Evolutionary conservation across 2,888 invertebrate species (phyloP).

Genomic region (Mythimna lalbum): DNA sequence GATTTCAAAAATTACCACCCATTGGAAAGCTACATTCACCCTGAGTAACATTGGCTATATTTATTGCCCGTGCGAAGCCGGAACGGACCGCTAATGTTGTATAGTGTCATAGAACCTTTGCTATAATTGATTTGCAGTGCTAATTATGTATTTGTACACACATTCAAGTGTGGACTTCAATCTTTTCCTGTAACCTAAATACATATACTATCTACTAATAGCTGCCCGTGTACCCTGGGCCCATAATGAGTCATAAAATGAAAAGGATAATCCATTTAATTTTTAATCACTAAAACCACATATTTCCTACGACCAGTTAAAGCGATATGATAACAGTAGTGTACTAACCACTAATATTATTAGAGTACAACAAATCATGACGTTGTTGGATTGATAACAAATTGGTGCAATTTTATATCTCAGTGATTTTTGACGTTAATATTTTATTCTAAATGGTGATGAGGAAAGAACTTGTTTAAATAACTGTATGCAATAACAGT

Average conservation of each 20-base stretch:
- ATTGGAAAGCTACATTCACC: too few relatives aligned
- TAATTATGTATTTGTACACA: not conserved
- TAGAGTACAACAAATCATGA: not conserved
- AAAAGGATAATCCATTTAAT: conserved; percentile 3
- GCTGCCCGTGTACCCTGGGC: not conserved
- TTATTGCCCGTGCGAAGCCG: too few relatives aligned
- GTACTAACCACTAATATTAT: not conserved
- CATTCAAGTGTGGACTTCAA: not conserved
- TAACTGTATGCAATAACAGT: too few relatives aligned
- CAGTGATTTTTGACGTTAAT: not conserved
- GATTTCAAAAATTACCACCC: too few relatives aligned
- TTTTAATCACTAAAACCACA: conserved; percentile 8
- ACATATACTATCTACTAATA: not conserved
- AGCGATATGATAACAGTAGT: not conserved
- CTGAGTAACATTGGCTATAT: too few relatives aligned
- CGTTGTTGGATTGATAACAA: conserved; percentile 28
- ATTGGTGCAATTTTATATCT: conserved; percentile 11
- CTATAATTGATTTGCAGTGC: too few relatives aligned
- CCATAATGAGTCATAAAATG: conserved; percentile 10
- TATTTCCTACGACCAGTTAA: not conserved
- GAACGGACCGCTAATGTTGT: too few relatives aligned
- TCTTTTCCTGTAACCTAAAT: conserved; percentile 2
- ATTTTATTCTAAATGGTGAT: not conserved
- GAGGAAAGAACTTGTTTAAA: not conserved
- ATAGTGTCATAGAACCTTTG: too few relatives aligned